phyloP scores from a whole-genome alignment of 2,888 invertebrate species.

The Ophion obscuratus region DNA sequence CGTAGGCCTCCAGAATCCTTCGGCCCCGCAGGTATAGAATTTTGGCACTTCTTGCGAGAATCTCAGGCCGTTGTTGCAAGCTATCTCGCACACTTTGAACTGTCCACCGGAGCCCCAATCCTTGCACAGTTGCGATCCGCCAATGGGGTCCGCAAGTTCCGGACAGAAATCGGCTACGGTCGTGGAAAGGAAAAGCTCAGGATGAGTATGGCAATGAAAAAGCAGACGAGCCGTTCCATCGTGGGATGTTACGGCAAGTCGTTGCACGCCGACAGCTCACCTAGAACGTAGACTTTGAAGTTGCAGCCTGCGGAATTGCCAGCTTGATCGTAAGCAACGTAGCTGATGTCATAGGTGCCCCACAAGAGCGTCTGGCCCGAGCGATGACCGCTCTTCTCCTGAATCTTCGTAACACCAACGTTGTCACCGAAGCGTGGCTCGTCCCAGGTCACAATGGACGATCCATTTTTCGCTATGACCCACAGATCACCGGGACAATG shows the following conservation, averaged over 20 bases:
- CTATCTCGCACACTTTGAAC: constrained; percentile 97
- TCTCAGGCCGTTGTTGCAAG: constrained; percentile 92
- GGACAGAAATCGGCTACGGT: constrained; percentile 95
- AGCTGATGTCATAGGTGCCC: constrained; percentile 96
- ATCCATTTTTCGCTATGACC: constrained; percentile 96
- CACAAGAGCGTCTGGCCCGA: constrained; percentile 95
- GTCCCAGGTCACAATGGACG: constrained; percentile 95
- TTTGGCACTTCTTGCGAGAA: constrained; percentile 98
- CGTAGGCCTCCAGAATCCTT: constrained; percentile 98
- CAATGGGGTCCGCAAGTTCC: constrained; percentile 93
- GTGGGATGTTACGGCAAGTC: not conserved
- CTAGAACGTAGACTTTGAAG: constrained; percentile 95
- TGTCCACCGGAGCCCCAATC: constrained; percentile 98
- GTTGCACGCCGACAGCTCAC: constrained; percentile 86
- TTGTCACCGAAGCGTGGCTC: constrained; percentile 96
- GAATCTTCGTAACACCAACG: constrained; percentile 91
- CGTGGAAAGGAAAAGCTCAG: not conserved
- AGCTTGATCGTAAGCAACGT: constrained; percentile 96
- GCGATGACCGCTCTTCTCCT: constrained; percentile 93
- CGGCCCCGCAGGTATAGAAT: constrained; percentile 98
- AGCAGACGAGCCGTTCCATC: not conserved
- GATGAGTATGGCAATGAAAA: not conserved
- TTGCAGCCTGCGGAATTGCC: constrained; percentile 96
- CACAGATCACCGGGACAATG: constrained; percentile 97
- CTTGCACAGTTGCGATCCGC: constrained; percentile 96